Base-by-base conservation (phyloP, 2,113 vertebrate species). In the Oriolus oriolus region DNA sequence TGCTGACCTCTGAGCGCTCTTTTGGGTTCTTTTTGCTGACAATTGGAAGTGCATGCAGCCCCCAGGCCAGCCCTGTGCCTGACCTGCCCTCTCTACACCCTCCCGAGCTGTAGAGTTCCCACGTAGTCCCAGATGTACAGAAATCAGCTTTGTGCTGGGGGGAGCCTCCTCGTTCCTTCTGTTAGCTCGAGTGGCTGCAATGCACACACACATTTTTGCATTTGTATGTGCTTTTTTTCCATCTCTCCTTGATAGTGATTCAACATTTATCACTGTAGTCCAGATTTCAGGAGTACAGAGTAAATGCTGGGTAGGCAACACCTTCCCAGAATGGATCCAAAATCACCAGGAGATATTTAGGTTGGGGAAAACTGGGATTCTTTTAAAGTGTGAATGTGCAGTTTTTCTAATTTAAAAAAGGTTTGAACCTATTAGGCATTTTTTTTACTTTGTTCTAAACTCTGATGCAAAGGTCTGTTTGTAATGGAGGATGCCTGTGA, bases 391-490 rank as follows among this genome's bases (percentile, higher is more conserved):
- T 47, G 77, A 92, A 86, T 91, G 74, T 89, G 63, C 78, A 89
- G 52, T 52, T 92, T 85, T 91, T 74, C 84, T 95, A 80, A 91
- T 84, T 69, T 87, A 53, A 95, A 94, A 73, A 84, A 86, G 30
- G 77, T 79, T 95, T 84, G 81, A 94, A 96, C 68, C 68, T 84
- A 41, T 95, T 97, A 85, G 87, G 95, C 89, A 5, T 50, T 50
- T 49, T 41, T 75, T 50, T 85, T 44, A 59, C 35, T 68, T 95
- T 92, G 53, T 69, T 96, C 71, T 83, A 57, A 76, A 75, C 74
- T 94, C 63, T 65, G 33, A 41, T 96, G 27, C 41, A 79, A 88
- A 82, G 33, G 53, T 89, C 31, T 79, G 23, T 60, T 90, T 1
- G 1, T 61, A 87, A 52, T 54, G 73, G 80, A 84, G 52, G 24